These are phyloP conservation scores for Hydrozoanthus tunicans DNA, from an alignment of 64 coral and sea anemone genomes.

Conservation along the genomic window DNA sequence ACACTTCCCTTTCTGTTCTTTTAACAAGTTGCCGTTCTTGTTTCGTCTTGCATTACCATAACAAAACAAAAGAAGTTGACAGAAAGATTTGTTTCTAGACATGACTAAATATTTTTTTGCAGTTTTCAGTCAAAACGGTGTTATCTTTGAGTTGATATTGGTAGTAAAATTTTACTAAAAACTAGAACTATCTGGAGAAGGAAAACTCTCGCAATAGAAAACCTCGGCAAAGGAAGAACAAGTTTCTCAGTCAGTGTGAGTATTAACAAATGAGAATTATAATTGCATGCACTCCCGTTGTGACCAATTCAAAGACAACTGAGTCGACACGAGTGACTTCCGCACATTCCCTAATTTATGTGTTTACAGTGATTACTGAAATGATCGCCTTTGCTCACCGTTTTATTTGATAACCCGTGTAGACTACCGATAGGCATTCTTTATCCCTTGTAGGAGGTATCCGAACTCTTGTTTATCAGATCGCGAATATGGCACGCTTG, in stretches of 20 bases:
- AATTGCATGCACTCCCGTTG: neutral
- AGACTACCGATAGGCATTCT: neutral
- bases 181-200: too few relatives aligned
- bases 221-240: too few relatives aligned
- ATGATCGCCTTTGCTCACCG: neutral
- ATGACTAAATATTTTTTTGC: too few relatives aligned
- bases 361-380: slow-evolving; percentile 9
- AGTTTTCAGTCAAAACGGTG: too few relatives aligned
- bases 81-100: too few relatives aligned
- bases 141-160: too few relatives aligned
- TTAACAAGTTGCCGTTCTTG: too few relatives aligned
- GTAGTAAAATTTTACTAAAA: too few relatives aligned
- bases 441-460: neutral
- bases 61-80: too few relatives aligned
- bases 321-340: neutral
- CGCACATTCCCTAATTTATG: slow-evolving; percentile 1
- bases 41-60: too few relatives aligned
- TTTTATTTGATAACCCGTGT: neutral
- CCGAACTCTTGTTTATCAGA: slow-evolving; percentile 1
- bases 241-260: neutral
- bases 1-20: too few relatives aligned
- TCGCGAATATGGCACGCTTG: neutral
- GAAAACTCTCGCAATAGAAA: too few relatives aligned
- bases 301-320: neutral
- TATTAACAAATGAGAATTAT: neutral